These are phyloP conservation scores for Melolontha melolontha DNA, from an alignment of 2,888 invertebrate species.

Conservation along the genomic window DNA sequence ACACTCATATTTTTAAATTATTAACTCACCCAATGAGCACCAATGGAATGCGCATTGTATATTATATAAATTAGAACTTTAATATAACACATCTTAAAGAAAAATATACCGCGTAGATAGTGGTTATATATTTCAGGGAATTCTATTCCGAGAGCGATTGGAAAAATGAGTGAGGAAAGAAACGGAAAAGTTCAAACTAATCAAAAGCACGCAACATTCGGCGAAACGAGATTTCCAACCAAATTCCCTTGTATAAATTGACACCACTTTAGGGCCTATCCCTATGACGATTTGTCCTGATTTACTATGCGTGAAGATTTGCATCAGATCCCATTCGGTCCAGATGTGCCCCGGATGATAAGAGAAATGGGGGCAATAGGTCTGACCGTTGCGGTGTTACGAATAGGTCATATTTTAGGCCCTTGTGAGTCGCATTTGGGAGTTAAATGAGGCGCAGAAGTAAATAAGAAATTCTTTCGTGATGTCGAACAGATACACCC, in stretches of 20 bases:
- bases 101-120: not conserved
- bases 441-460: constrained; percentile 51
- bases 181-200: constrained; percentile 9
- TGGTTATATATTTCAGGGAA: not conserved
- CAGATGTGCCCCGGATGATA: constrained; percentile 50
- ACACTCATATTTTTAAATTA: too few relatives aligned
- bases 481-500: constrained; percentile 16
- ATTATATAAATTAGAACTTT: too few relatives aligned
- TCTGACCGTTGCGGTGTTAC: constrained; percentile 47
- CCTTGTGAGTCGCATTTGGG: constrained; percentile 47
- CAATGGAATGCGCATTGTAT: too few relatives aligned
- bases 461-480: constrained; percentile 51
- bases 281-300: constrained; percentile 36
- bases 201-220: constrained; percentile 29
- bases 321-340: constrained; percentile 35
- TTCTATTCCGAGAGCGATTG: constrained; percentile 1
- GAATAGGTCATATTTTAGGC: constrained; percentile 50
- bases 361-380: constrained; percentile 50
- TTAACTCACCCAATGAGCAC: too few relatives aligned
- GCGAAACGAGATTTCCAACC: constrained; percentile 25
- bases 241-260: constrained; percentile 30
- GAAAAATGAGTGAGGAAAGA: constrained; percentile 13
- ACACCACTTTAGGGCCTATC: constrained; percentile 31
- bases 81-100: too few relatives aligned
- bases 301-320: constrained; percentile 35